phyloP scores from a whole-genome alignment of 1,140 invertebrate genomes.

The Aphelenchoides fujianensis region DNA sequence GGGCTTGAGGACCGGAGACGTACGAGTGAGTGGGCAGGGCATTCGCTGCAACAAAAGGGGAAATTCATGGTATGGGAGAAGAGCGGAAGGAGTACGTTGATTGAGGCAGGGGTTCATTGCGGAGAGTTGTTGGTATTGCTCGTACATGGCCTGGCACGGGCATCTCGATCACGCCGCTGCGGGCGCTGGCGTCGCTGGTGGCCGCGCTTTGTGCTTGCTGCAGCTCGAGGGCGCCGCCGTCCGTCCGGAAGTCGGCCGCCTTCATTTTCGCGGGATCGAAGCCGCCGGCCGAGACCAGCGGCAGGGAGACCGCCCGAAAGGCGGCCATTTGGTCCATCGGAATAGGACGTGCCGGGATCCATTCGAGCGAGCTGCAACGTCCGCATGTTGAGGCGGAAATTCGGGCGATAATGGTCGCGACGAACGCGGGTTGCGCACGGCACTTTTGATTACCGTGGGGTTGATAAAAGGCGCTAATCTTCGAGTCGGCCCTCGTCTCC shows the following conservation, averaged over 20 bases:
- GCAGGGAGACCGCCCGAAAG: neutral
- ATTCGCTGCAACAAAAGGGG: neutral
- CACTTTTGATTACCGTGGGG: neutral
- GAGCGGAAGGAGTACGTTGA: too few species aligned
- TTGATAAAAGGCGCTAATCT: neutral
- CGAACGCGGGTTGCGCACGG: neutral
- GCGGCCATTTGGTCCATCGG: conserved; percentile 6
- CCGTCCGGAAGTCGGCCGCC: neutral
- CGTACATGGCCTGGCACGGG: conserved; percentile 4
- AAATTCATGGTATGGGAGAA: too few species aligned
- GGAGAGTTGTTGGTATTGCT: conserved; percentile 26
- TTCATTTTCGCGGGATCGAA: conserved; percentile 15
- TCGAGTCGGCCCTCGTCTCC: neutral
- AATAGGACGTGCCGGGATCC: neutral
- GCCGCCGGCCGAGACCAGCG: neutral
- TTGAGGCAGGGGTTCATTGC: conserved; percentile 21
- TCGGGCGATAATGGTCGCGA: too few species aligned
- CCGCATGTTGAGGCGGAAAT: too few species aligned
- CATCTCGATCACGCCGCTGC: conserved; percentile 1
- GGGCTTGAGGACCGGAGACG: neutral
- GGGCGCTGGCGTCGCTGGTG: neutral
- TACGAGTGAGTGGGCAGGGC: conserved; percentile 5
- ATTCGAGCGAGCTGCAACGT: neutral
- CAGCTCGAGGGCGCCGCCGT: neutral
- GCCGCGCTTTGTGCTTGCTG: neutral